These are phyloP conservation scores for Phocides pigmalion DNA, from an alignment of 1,140 invertebrate species.

Conservation along the genomic window DNA sequence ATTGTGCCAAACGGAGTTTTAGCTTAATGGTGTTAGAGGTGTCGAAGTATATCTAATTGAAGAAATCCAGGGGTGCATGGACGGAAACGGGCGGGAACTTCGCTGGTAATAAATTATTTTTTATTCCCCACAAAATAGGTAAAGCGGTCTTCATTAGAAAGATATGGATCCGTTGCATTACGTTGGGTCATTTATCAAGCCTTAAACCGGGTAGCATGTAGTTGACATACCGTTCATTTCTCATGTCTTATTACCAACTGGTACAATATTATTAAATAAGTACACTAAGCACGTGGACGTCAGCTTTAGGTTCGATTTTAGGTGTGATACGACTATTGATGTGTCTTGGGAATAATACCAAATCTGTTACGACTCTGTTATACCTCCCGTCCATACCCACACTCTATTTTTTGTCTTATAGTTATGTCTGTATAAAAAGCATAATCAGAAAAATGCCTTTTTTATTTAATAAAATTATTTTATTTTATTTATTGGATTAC, in stretches of 20 bases:
- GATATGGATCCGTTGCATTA: conserved; percentile 58
- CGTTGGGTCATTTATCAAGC: conserved; percentile 67
- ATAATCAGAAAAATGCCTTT: too few species aligned
- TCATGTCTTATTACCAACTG: conserved; percentile 70
- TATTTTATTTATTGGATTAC: too few species aligned
- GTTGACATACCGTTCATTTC: conserved; percentile 72
- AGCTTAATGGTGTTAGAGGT: too few species aligned
- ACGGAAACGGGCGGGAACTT: not conserved
- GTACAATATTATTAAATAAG: conserved; percentile 61
- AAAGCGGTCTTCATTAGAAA: conserved; percentile 20
- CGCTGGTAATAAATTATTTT: conserved; percentile 17
- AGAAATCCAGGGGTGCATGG: not conserved
- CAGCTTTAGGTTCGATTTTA: too few species aligned
- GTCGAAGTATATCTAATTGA: not conserved
- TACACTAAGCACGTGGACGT: not conserved
- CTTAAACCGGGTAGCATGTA: conserved; percentile 57
- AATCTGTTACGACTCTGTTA: too few species aligned
- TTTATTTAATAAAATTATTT: too few species aligned
- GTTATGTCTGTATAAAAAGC: too few species aligned
- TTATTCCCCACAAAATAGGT: not conserved
- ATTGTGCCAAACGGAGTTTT: too few species aligned
- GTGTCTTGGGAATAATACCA: too few species aligned
- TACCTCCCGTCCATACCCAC: too few species aligned
- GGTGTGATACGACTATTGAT: too few species aligned
- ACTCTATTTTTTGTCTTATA: too few species aligned